Evolutionary conservation across 2,888 invertebrate genomes (phyloP), one percentile per base, ranked within the genome.

Genomic region (Mantis religiosa): DNA sequence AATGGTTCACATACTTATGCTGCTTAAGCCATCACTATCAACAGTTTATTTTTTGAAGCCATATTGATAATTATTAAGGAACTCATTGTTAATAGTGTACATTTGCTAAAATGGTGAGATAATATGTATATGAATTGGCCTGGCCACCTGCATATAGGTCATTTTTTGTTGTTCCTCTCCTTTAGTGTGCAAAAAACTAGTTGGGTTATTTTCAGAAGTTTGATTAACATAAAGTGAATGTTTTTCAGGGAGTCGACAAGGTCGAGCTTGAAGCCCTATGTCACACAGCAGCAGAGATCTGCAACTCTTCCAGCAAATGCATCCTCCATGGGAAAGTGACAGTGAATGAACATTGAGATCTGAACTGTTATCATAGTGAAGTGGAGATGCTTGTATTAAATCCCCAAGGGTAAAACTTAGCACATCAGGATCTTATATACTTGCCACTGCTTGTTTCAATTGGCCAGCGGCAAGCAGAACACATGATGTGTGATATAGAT

Each of bases 201-300:
- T 34, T 8, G 8, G 20, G 20, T 20, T 71, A 71, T 6, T 71
- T 71, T 20, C 54, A 71, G 20, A 20, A 25, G 20, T 71, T 71
- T 71, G 20, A 71, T 20, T 71, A 71, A 71, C 20, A 71, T 20
- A 20, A 25, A 41, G 12, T 20, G 20, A 71, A 71, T 71, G 25
- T 90, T 90, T 93, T 94, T 83, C 94, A 97, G 97, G 94, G 97
- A 97, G 93, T 97, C 97, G 82, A 97, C 97, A 92, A 95, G 97
- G 92, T 97, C 97, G 91, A 95, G 96, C 92, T 93, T 96, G 93
- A 97, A 96, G 94, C 95, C 96, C 93, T 94, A 96, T 94, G 95
- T 95, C 93, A 95, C 95, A 91, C 93, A 94, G 90, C 95, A 95
- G 93, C 97, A 97, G 94, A 96, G 97, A 94, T 97, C 97, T 92